Evolutionary conservation across 2,113 vertebrate genomes (phyloP).

Genomic region (Gnathonemus longibarbis): DNA sequence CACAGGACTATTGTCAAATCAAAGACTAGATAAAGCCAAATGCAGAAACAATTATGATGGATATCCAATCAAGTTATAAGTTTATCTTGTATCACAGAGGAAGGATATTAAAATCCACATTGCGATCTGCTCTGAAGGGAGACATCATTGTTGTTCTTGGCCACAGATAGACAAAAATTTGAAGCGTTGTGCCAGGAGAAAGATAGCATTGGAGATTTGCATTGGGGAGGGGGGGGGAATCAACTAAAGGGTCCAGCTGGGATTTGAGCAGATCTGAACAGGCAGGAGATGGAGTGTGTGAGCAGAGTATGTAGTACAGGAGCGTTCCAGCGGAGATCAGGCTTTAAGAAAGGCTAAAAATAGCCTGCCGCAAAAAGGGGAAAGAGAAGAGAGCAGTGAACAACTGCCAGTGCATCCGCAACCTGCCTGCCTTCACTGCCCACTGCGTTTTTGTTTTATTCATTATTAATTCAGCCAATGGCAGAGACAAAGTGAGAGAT

Average conservation of each 20-base stretch:
- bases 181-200: neutral
- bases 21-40: neutral
- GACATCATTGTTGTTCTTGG: slow-evolving; percentile 17
- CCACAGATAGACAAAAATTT: neutral
- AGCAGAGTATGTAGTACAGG: neutral
- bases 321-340: neutral
- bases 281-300: neutral
- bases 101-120: neutral
- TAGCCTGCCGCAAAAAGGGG: neutral
- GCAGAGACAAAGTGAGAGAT: neutral
- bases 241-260: neutral
- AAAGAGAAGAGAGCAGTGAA: neutral
- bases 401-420: neutral
- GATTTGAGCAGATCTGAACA: neutral
- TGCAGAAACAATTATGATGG: neutral
- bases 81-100: neutral
- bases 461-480: neutral
- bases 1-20: neutral
- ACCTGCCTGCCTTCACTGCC: neutral
- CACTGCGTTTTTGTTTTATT: neutral
- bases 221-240: neutral
- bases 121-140: neutral
- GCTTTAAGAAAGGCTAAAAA: slow-evolving; percentile 10
- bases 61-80: neutral
- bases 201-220: neutral